Evolutionary conservation across 2,113 vertebrate species (phyloP), one percentile per base, ranked within the genome.

Genomic region (Zosterops pallidus): DNA sequence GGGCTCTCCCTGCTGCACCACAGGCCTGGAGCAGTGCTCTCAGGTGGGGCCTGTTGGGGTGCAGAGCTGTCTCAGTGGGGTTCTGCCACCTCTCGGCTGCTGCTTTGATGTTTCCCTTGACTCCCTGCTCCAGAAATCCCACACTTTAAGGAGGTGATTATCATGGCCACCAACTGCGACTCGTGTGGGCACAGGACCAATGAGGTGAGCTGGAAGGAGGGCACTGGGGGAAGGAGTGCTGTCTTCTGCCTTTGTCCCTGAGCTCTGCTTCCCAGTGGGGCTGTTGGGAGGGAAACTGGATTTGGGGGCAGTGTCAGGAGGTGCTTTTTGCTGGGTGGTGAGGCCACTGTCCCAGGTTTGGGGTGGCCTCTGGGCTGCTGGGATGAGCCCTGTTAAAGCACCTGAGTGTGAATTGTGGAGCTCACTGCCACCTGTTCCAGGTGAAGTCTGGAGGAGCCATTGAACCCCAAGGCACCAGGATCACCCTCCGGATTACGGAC

Each of bases 101-200:
- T 74, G 9, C 2, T 5, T 4, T 4, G 60, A 5, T 50, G 65
- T 60, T 84, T 71, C 14, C 97, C 96, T 98, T 98, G 93, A 98
- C 92, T 7, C 9, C 12, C 5, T 21, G 50, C 91, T 62, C 39
- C 89, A 99, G 98, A 99, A 96, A 99, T 99, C 93, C 99, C 99
- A 1, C 99, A 99, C 96, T 99, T 99, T 93, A 99, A 99, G 92
- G 99, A 99, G 33, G 99, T 99, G 63, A 97, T 99, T 76, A 99
- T 99, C 97, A 99, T 99, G 99, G 99, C 99, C 59, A 99, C 99
- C 2, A 99, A 98, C 97, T 99, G 99, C 0, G 99, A 99, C 79
- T 96, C 96, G 81, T 99, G 99, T 3, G 98, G 99, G 68, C 98
- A 99, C 91, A 98, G 99, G 64, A 99, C 99, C 31, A 99, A 99